Percentiles rank a stretch among this genome's conserved stretches.
Conservation (phyloP, 2,888 invertebrate species). For the Agrochola macilenta region DNA sequence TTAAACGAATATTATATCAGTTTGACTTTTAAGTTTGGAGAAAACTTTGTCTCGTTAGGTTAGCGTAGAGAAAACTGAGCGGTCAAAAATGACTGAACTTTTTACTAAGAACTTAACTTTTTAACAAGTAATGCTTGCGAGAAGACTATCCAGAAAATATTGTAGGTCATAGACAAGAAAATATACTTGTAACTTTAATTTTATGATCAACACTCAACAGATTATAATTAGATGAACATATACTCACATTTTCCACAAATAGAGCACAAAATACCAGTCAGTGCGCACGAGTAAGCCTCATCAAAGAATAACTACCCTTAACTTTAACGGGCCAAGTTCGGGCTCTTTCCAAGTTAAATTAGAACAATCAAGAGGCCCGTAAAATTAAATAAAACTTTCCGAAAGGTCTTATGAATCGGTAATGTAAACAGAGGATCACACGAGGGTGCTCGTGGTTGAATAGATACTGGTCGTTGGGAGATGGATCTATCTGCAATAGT, state of each 20-base stretch:
- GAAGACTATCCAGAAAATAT: not conserved
- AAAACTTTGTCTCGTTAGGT: not conserved
- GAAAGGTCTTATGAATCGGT: constrained; percentile 27
- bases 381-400: constrained; percentile 54
- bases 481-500: not conserved
- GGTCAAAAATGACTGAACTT: not conserved
- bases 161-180: not conserved
- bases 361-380: constrained; percentile 41
- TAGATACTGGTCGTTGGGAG: not conserved
- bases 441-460: not conserved
- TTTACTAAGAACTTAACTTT: not conserved
- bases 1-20: not conserved
- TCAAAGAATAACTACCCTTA: constrained; percentile 35
- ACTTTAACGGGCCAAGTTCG: constrained; percentile 34
- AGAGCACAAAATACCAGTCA: constrained; percentile 6
- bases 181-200: not conserved
- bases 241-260: constrained; percentile 9
- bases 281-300: constrained; percentile 22
- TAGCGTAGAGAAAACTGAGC: not conserved
- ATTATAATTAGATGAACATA: not conserved
- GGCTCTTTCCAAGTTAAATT: constrained; percentile 55
- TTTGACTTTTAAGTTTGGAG: not conserved
- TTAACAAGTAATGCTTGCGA: no score
- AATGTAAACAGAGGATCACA: constrained; percentile 27
- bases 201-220: not conserved